Percentiles rank a stretch among this genome's conserved stretches.
Evolutionary conservation across 2,888 invertebrate genomes (phyloP).

Genomic region (Nemapogon koenigi): DNA sequence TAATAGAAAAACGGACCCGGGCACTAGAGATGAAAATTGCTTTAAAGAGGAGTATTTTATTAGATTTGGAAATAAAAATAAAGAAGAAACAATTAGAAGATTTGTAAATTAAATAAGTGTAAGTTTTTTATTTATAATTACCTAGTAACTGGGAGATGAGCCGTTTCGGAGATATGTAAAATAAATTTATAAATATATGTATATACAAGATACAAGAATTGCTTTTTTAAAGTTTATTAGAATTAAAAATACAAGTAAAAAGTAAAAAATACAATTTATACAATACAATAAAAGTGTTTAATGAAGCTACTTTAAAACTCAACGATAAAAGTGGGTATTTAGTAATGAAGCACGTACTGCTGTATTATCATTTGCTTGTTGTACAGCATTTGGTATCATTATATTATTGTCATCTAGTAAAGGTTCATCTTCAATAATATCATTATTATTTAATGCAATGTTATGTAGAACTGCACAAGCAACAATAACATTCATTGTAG

Average conservation of each 20-base stretch:
- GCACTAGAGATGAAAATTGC: too few relatives aligned
- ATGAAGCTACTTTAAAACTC: too few relatives aligned
- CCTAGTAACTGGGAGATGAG: not conserved
- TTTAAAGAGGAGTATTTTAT: too few relatives aligned
- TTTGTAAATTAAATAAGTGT: too few relatives aligned
- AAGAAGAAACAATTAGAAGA: too few relatives aligned
- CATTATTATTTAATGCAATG: slow-evolving; percentile 16
- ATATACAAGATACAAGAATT: not conserved
- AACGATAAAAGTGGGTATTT: not conserved
- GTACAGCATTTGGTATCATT: not conserved
- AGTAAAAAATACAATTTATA: too few relatives aligned
- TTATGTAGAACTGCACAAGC: slow-evolving; percentile 24
- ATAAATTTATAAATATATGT: not conserved
- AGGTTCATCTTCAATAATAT: slow-evolving; percentile 7
- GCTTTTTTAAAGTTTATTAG: not conserved
- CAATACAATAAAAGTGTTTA: too few relatives aligned
- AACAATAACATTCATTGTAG: slow-evolving; percentile 19
- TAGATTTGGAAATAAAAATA: too few relatives aligned
- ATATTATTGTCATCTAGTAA: slow-evolving; percentile 1
- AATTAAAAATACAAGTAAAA: too few relatives aligned
- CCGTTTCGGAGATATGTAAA: not conserved
- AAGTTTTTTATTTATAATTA: not conserved
- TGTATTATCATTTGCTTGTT: not conserved
- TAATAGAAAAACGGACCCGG: too few relatives aligned
- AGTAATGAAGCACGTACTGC: not conserved